Conservation (phyloP, 2,888 invertebrate genomes). For the Acronicta alni region DNA sequence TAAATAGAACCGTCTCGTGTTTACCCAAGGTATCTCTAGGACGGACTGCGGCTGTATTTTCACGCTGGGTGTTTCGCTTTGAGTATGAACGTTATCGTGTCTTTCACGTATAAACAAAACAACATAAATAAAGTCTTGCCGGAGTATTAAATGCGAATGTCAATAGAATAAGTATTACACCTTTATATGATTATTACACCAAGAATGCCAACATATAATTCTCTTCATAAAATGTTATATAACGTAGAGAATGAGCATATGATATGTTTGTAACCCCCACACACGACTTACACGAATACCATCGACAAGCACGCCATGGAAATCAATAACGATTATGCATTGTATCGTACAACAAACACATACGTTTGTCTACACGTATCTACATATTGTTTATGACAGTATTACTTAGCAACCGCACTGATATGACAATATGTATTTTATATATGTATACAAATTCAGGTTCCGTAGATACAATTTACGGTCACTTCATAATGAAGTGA, state of each 20-base stretch:
- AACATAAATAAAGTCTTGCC: slow-evolving; percentile 41
- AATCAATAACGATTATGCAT: slow-evolving; percentile 64
- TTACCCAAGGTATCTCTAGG: slow-evolving; percentile 54
- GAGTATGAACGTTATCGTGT: slow-evolving; percentile 37
- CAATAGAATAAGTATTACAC: slow-evolving; percentile 44
- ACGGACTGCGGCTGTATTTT: slow-evolving; percentile 67
- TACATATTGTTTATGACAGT: slow-evolving; percentile 50
- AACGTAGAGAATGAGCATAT: slow-evolving; percentile 48
- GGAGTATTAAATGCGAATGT: slow-evolving; percentile 41
- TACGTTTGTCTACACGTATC: slow-evolving; percentile 49
- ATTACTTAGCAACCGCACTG: slow-evolving; percentile 56
- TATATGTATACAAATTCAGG: slow-evolving; percentile 29
- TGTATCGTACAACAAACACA: slow-evolving; percentile 56
- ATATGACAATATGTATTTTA: slow-evolving; percentile 42
- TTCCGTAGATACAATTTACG: slow-evolving; percentile 42
- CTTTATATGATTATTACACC: slow-evolving; percentile 46
- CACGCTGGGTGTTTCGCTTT: slow-evolving; percentile 70
- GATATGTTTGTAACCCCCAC: slow-evolving; percentile 36
- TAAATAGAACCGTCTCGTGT: slow-evolving; percentile 46
- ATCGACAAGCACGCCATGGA: slow-evolving; percentile 67
- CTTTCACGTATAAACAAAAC: slow-evolving; percentile 26
- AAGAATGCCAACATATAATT: slow-evolving; percentile 48
- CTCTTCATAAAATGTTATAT: slow-evolving; percentile 47
- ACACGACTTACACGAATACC: slow-evolving; percentile 63
- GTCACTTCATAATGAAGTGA: too few species aligned